These are phyloP conservation scores for Hypomecis punctinalis DNA, from an alignment of 2,888 invertebrate genomes.

Conservation along the genomic window DNA sequence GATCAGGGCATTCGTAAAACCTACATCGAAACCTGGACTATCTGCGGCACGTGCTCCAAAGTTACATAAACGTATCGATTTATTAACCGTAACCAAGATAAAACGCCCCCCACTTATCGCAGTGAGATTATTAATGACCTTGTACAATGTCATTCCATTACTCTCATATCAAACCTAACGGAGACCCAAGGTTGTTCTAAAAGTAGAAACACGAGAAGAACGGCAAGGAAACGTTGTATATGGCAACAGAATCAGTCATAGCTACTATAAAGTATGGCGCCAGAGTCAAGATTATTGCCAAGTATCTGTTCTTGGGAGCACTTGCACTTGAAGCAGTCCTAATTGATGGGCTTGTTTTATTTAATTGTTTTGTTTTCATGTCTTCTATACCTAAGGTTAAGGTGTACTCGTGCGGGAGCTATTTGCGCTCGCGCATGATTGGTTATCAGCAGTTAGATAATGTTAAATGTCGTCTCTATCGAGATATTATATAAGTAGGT, in stretches of 20 bases:
- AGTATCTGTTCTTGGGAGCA: constrained; percentile 22
- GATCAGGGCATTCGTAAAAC: background rate
- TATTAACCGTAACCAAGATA: constrained; percentile 33
- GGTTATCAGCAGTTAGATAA: constrained; percentile 4
- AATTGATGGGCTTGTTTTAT: constrained; percentile 4
- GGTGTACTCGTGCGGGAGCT: background rate
- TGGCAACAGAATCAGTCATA: constrained; percentile 1
- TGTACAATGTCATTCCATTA: constrained; percentile 67
- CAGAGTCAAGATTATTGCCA: constrained; percentile 13
- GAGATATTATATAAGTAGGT: background rate
- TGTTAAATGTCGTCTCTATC: background rate
- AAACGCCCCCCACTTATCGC: constrained; percentile 31
- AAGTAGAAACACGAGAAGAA: constrained; percentile 55
- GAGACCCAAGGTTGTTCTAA: constrained; percentile 65
- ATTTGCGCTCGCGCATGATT: background rate
- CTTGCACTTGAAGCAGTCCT: constrained; percentile 18
- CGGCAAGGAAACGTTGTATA: constrained; percentile 40
- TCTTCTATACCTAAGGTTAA: constrained; percentile 8
- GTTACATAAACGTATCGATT: constrained; percentile 27
- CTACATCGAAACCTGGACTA: constrained; percentile 10
- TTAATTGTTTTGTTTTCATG: constrained; percentile 26
- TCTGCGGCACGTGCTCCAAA: constrained; percentile 3
- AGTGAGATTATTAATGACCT: constrained; percentile 63
- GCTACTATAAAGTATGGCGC: constrained; percentile 18
- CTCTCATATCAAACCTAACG: constrained; percentile 57